A percentile compares a stretch with the other conserved stretches of the same genome.
These are phyloP conservation scores for Arremon aurantiirostris DNA, from an alignment of 2,797 vertebrate genomes.

Conservation along the genomic window DNA sequence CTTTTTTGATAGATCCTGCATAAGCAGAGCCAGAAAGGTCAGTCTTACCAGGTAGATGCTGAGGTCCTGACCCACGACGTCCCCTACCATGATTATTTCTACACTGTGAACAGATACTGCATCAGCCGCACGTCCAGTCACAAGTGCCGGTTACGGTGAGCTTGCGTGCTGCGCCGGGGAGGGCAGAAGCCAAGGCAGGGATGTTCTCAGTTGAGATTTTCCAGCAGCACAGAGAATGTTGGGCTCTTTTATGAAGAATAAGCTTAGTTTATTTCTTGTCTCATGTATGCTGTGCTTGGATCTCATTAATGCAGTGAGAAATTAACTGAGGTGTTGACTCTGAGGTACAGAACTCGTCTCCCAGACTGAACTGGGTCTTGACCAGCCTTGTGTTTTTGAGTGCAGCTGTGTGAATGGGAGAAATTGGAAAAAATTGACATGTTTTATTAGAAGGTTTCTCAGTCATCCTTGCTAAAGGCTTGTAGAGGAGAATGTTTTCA, in stretches of 20 bases:
- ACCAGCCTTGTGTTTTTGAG: neutral
- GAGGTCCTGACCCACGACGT: conserved; percentile 93
- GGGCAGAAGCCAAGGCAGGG: neutral
- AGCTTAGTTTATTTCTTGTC: neutral
- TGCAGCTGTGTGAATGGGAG: neutral
- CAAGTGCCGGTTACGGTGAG: conserved; percentile 90
- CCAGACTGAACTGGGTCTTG: neutral
- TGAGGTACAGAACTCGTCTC: neutral
- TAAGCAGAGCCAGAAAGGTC: conserved; percentile 88
- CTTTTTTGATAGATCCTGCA: conserved; percentile 79
- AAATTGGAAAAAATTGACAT: neutral
- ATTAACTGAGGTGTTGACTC: neutral
- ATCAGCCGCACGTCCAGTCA: conserved; percentile 85
- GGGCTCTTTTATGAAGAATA: neutral
- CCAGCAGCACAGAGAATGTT: neutral
- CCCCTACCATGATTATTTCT: conserved; percentile 97
- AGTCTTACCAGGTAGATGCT: conserved; percentile 85
- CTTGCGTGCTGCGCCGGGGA: neutral
- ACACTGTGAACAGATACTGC: conserved; percentile 88
- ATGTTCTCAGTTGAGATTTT: neutral
- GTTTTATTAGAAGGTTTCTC: neutral
- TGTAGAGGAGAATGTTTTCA: neutral
- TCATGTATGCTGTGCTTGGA: neutral
- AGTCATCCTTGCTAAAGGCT: neutral
- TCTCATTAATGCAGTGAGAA: neutral